Base-by-base conservation (phyloP, 2,888 invertebrate species). In the Xestoiulus laeticollis region DNA sequence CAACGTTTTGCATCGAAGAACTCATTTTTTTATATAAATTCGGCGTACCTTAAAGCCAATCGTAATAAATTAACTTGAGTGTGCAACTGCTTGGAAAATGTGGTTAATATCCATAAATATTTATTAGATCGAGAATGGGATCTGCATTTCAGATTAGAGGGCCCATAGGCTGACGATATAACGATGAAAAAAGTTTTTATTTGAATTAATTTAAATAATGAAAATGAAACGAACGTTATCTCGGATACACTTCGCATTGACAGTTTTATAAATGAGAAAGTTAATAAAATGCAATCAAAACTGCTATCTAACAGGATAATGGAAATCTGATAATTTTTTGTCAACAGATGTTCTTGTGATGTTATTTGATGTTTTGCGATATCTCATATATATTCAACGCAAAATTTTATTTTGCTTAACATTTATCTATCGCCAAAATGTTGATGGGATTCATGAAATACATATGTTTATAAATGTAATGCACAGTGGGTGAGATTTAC, bases 141-240 rank as follows among this genome's bases (percentile, higher is more conserved):
- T 32, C 78, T 78, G 30, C 78, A 78, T 78, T 78, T 78, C 16
- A 30, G 26, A 78, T 78, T 14, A 78, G 78, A 14, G 3, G n/a
- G 78, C 78, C 78, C 30, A 30, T 78, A 5, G 30, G 78, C 78
- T 32, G 14, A 30, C 12, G 14, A 85, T 22, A 85, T 33, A 85
- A 33, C 26, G 26, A 3, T 38, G 12, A 10, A 5, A 19, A 85
- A 38, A 85, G 6, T 14, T 38, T 85, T 38, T 10, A 85, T 44
- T 85, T 85, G 85, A 48, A 85, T 44, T 43, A 85, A 85, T 85
- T 85, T 85, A 85, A 85, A 85, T 44, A 85, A n/a, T 4, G 83
- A 26, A 85, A 85, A 43, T 14, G 2, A 19, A 85, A 38, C 8
- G n/a, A 14, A 83, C 1, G 19, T 16, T 16, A 83, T 14, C 22